Evolutionary conservation across 2,888 invertebrate species (phyloP).

Genomic region (Macroteleia sp.): DNA sequence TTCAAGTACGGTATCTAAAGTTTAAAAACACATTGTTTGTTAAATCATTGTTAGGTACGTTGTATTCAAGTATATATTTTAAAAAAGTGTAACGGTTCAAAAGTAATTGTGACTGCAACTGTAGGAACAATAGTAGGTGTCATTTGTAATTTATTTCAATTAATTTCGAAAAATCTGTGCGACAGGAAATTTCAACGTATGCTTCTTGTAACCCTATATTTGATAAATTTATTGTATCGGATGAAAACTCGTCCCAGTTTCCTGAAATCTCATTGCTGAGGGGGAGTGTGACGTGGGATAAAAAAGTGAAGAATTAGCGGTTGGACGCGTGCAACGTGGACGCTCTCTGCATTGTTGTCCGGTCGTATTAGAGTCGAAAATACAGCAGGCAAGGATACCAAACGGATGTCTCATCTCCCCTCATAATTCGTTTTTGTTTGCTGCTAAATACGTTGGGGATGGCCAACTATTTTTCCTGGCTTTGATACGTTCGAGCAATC

Average conservation of each 20-base stretch:
- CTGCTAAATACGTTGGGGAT: constrained; percentile 59
- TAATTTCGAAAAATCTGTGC: background rate
- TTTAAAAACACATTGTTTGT: too few species aligned
- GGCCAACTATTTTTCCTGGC: constrained; percentile 35
- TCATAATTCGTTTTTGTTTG: constrained; percentile 66
- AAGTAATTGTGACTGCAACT: too few species aligned
- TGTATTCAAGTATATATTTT: too few species aligned
- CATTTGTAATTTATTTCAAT: background rate
- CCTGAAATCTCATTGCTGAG: constrained; percentile 76
- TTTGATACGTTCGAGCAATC: constrained; percentile 48
- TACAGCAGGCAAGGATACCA: constrained; percentile 69
- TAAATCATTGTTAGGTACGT: too few species aligned
- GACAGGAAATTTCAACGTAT: background rate
- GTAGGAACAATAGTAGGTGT: background rate
- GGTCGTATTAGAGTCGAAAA: constrained; percentile 76
- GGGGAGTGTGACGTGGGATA: constrained; percentile 66
- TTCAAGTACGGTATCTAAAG: too few species aligned
- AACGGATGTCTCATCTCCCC: constrained; percentile 59
- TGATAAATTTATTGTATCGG: constrained; percentile 11
- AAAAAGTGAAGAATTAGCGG: constrained; percentile 79
- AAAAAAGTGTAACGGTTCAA: too few species aligned
- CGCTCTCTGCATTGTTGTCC: constrained; percentile 79
- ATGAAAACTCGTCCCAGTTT: constrained; percentile 68
- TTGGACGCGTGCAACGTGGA: constrained; percentile 80
- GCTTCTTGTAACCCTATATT: background rate